Evolutionary conservation across 1,140 invertebrate genomes (phyloP), one percentile per base, ranked within the genome.

Genomic region (Drosophila pseudoobscura): DNA sequence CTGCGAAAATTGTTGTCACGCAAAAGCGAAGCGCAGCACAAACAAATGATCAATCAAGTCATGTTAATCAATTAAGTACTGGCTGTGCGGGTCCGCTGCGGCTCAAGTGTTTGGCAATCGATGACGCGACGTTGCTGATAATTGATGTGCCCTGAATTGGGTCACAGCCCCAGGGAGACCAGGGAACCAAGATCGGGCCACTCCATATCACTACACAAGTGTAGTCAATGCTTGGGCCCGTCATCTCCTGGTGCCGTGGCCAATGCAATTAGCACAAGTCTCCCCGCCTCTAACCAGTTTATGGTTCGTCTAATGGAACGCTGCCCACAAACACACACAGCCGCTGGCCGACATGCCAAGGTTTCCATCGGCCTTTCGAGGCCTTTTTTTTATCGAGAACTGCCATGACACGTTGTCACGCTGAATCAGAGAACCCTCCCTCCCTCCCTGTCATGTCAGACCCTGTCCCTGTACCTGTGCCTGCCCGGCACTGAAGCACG

Each of bases 31-130:
- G 63, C 26, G 46, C 60, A 66, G 44, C 56, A 54, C 78, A 88
- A 88, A 88, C 83, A 88, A 88, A 88, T 88, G 71, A 88, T 88
- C 83, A 88, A 88, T 88, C 83, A 88, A 88, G 74, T 65, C 54
- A 75, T 75, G 65, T 80, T 75, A 76, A 88, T 77, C 75, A 77
- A 77, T 77, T 77, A 77, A 77, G 74, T 60, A 62, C 59, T 46
- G 17, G 11, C 35, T 17, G 20, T 15, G 9, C 58, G 74, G 74
- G 74, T 70, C 46, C 43, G 60, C 63, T 44, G 65, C 49, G 68
- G 77, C 78, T 80, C 78, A 87, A 85, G 82, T 85, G 82, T 87
- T 85, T 87, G 78, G 83, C 82, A 85, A 85, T 85, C 80, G 84
- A 65, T 75, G 78, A 75, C 59, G 60, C 66, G 69, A 68, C 76